Evolutionary conservation across 2,888 invertebrate genomes (phyloP).

Genomic region (Caenorhabditis angaria): DNA sequence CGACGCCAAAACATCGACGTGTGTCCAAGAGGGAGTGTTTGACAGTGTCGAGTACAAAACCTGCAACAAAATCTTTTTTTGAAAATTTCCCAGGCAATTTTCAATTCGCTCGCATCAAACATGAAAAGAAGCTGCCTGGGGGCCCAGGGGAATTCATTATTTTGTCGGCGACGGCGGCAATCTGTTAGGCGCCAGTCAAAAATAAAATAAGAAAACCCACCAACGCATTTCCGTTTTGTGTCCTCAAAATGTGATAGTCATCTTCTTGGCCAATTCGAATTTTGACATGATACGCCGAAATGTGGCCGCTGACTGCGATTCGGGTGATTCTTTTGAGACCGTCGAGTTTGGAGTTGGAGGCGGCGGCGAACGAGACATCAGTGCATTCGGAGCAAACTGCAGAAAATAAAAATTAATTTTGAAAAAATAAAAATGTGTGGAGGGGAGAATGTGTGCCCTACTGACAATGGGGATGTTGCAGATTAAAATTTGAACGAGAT

Average conservation of each 20-base stretch:
- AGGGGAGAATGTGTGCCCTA: too few species aligned
- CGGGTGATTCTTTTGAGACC: conserved; percentile 46
- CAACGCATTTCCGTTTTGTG: conserved; percentile 58
- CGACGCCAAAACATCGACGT: conserved; percentile 61
- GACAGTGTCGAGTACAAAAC: conserved; percentile 68
- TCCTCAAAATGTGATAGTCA: conserved; percentile 41
- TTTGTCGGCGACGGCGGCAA: too few species aligned
- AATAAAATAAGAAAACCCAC: conserved; percentile 24
- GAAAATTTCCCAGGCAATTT: too few species aligned
- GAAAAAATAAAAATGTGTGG: too few species aligned
- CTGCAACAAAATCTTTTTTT: too few species aligned
- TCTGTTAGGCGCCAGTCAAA: neutral
- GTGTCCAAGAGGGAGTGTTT: conserved; percentile 57
- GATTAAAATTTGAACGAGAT: too few species aligned
- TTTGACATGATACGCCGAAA: conserved; percentile 61
- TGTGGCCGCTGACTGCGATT: conserved; percentile 63
- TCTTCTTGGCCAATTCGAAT: conserved; percentile 56
- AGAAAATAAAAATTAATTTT: conserved; percentile 6
- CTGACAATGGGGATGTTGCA: too few species aligned
- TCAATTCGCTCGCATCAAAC: too few species aligned
- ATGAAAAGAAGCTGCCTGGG: too few species aligned
- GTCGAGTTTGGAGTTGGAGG: conserved; percentile 27
- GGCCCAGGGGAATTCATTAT: too few species aligned
- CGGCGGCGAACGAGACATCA: conserved; percentile 42
- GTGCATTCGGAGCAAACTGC: conserved; percentile 42